These are phyloP conservation scores for Chionomys nivalis DNA, from an alignment of 2,113 vertebrate genomes.

Conservation along the genomic window DNA sequence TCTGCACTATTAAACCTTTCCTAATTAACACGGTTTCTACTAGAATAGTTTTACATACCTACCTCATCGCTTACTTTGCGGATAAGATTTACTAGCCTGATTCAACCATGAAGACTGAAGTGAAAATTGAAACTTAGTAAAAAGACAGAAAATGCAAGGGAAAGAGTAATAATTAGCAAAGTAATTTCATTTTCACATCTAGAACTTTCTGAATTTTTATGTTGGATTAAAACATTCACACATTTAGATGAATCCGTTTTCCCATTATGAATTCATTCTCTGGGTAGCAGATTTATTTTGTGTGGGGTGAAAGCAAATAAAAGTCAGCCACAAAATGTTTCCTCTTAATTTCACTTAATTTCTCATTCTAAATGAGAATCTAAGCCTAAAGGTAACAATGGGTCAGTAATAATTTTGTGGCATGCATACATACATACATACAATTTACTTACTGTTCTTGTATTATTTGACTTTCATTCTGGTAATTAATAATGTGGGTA, in stretches of 20 bases:
- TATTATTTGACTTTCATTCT: conserved; percentile 21
- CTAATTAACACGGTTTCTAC: conserved; percentile 37
- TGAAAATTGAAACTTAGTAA: conserved; percentile 31
- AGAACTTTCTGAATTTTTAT: conserved; percentile 39
- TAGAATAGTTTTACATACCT: conserved; percentile 41
- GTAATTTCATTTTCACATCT: conserved; percentile 1
- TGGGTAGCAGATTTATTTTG: conserved; percentile 22
- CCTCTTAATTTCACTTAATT: conserved; percentile 49
- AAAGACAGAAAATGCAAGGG: conserved; percentile 27
- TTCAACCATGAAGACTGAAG: conserved; percentile 24
- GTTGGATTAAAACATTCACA: background rate
- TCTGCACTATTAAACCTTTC: background rate
- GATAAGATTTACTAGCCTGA: background rate
- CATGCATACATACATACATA: background rate
- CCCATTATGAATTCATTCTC: conserved; percentile 56
- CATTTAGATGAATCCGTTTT: conserved; percentile 59
- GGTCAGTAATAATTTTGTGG: background rate
- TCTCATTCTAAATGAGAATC: conserved; percentile 48
- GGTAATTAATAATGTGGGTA: conserved; percentile 15
- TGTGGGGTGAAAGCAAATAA: conserved; percentile 60
- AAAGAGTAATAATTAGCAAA: conserved; percentile 39
- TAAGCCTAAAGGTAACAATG: conserved; percentile 19
- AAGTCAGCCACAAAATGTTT: conserved; percentile 29
- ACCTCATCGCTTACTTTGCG: background rate
- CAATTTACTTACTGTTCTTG: conserved; percentile 36